Percentiles rank a stretch among this genome's conserved stretches.
phyloP scores from a whole-genome alignment of 2,113 vertebrate species.

The Nansenia antarctica region DNA sequence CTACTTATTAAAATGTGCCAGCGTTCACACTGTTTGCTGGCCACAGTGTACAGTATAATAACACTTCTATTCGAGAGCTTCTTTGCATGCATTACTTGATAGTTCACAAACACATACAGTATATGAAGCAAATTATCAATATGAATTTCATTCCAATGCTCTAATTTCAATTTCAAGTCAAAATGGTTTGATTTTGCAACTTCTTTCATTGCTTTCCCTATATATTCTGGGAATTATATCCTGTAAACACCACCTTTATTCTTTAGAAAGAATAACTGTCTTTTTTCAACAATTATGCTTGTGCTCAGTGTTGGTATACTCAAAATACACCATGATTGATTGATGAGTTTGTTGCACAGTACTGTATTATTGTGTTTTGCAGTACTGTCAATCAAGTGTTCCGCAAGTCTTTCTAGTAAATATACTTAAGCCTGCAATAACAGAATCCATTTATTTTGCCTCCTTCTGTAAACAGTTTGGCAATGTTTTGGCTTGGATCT shows the following conservation, averaged over 20 bases:
- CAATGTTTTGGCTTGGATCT: slow-evolving; percentile 30
- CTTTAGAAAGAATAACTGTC: too few relatives aligned
- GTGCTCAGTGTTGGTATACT: not conserved
- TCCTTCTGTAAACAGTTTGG: slow-evolving; percentile 28
- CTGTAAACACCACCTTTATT: not conserved
- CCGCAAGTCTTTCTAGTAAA: not conserved
- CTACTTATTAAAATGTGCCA: slow-evolving; percentile 73
- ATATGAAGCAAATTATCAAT: not conserved
- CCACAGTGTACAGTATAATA: slow-evolving; percentile 65
- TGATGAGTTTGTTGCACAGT: not conserved
- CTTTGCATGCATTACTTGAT: slow-evolving; percentile 44
- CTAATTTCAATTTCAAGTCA: not conserved
- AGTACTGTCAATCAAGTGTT: not conserved
- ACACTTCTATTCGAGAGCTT: slow-evolving; percentile 51
- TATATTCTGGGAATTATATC: not conserved
- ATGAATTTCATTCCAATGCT: not conserved
- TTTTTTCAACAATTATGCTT: not conserved
- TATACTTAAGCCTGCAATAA: not conserved
- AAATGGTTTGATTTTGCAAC: not conserved
- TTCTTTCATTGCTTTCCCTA: not conserved
- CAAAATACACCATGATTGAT: not conserved
- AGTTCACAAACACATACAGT: slow-evolving; percentile 39
- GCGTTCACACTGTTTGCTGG: slow-evolving; percentile 69
- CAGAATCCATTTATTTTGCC: slow-evolving; percentile 4
- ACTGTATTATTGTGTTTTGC: not conserved